Evolutionary conservation across 2,888 invertebrate genomes (phyloP).

Genomic region (Cheilosia vernalis): DNA sequence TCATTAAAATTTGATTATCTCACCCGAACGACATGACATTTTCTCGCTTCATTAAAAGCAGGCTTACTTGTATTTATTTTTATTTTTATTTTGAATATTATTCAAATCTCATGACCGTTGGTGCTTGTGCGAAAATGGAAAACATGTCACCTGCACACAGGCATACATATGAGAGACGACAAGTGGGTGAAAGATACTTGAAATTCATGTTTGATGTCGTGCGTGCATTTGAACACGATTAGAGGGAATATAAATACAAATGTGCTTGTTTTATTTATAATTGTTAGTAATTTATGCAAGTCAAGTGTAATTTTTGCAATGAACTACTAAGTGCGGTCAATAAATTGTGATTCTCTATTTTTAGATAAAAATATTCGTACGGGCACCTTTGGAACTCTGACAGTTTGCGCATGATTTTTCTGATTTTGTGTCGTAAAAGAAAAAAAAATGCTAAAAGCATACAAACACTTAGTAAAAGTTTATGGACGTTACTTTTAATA

Average conservation of each 20-base stretch:
- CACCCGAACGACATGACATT: conserved; percentile 35
- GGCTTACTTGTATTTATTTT: conserved; percentile 28
- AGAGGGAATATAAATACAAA: neutral
- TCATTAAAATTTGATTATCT: conserved; percentile 56
- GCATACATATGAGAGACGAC: neutral
- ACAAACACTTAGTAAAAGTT: too few relatives aligned
- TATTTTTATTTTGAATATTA: conserved; percentile 7
- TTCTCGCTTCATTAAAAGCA: conserved; percentile 45
- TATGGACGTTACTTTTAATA: too few relatives aligned
- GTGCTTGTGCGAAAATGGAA: conserved; percentile 2
- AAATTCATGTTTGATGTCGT: conserved; percentile 24
- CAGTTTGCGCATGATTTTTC: neutral
- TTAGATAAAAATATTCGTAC: neutral
- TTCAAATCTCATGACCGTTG: conserved; percentile 28
- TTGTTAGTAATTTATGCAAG: conserved; percentile 29
- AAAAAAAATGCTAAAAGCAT: too few relatives aligned
- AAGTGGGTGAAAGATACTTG: conserved; percentile 23
- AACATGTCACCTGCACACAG: conserved; percentile 1
- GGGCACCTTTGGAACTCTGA: conserved; percentile 11
- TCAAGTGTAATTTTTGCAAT: conserved; percentile 33
- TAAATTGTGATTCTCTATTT: conserved; percentile 14
- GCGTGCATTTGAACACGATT: conserved; percentile 12
- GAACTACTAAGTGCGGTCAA: conserved; percentile 35
- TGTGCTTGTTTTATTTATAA: neutral
- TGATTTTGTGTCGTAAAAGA: too few relatives aligned